phyloP scores from a whole-genome alignment of 2,888 invertebrate genomes.

The Ischnus inquisitorius region DNA sequence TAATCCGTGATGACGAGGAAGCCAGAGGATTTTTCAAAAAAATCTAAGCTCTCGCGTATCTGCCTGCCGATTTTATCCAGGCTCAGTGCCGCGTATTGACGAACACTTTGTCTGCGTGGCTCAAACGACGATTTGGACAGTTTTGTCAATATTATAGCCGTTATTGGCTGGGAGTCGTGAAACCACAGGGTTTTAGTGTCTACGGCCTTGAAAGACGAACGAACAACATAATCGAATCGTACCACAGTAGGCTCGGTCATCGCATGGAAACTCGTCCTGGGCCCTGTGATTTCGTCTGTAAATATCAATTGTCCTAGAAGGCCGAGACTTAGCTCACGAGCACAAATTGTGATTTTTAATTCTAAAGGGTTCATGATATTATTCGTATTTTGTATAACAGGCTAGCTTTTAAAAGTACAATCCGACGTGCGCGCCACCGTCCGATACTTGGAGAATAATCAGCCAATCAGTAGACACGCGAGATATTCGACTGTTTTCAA shows the following conservation, averaged over 20 bases:
- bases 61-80: background rate
- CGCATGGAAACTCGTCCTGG: constrained; percentile 2
- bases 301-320: background rate
- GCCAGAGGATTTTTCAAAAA: constrained; percentile 13
- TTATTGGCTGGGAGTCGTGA: constrained; percentile 18
- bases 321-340: background rate
- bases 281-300: background rate
- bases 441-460: background rate
- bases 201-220: constrained; percentile 1
- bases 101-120: background rate
- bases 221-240: background rate
- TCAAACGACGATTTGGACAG: background rate
- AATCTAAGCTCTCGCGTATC: constrained; percentile 17
- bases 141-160: constrained; percentile 1
- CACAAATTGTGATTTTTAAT: background rate
- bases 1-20: background rate
- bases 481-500: constrained; percentile 7
- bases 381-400: constrained; percentile 5
- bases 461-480: constrained; percentile 11
- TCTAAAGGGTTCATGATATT: background rate
- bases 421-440: constrained; percentile 19
- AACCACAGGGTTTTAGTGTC: constrained; percentile 12
- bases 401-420: constrained; percentile 13
- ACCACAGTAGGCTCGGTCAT: constrained; percentile 11
- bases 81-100: background rate